phyloP scores from a whole-genome alignment of 92 coral and sea anemone species.

The Porites lobata region DNA sequence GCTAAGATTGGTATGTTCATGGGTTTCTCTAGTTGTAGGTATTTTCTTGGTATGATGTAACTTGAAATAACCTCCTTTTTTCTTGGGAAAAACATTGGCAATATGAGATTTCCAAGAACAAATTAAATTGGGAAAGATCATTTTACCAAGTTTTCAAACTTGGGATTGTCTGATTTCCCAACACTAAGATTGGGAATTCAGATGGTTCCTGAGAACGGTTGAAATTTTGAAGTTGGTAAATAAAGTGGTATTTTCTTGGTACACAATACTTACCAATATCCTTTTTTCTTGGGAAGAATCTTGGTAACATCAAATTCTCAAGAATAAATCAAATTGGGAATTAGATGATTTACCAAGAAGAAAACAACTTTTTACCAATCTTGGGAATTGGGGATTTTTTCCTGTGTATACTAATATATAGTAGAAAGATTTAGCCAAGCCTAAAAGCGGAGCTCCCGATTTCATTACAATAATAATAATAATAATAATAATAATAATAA shows the following conservation, averaged over 20 bases:
- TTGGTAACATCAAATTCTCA: slow-evolving; percentile 72
- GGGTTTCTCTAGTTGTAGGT: neutral
- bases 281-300: slow-evolving; percentile 65
- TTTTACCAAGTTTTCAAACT: neutral
- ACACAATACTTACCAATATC: slow-evolving; percentile 41
- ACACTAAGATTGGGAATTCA: neutral
- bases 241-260: slow-evolving; percentile 63
- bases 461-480: no score
- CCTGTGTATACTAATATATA: slow-evolving; percentile 9
- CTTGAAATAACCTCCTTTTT: neutral
- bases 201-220: neutral
- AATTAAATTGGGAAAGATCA: neutral
- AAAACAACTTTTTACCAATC: slow-evolving; percentile 63
- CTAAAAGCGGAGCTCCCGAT: no score
- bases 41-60: neutral
- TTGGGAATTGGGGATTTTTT: slow-evolving; percentile 67
- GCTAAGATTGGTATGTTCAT: no score
- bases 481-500: no score
- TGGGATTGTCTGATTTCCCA: neutral
- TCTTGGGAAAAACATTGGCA: neutral
- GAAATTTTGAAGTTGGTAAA: neutral
- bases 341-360: slow-evolving; percentile 67
- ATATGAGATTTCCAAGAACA: neutral
- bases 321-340: slow-evolving; percentile 65
- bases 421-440: no score